A percentile compares a stretch with the other conserved stretches of the same genome.
Evolutionary conservation across 2,797 vertebrate genomes (phyloP).

Genomic region (Gymnoscopelus microlampas): DNA sequence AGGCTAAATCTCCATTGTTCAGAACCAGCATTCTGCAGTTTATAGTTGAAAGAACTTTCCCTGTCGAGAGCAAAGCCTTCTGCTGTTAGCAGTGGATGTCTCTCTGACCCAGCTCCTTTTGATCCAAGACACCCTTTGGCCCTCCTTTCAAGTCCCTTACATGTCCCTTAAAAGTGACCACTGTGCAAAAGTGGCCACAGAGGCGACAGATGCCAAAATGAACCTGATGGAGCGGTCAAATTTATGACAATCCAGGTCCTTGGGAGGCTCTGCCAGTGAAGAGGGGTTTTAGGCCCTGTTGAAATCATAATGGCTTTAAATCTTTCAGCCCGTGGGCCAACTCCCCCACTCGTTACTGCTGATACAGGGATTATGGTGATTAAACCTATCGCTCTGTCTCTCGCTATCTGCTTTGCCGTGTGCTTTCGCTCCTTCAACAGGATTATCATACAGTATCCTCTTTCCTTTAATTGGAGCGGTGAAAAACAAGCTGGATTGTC

Average conservation of each 20-base stretch:
- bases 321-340: constrained; percentile 61
- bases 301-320: constrained; percentile 71
- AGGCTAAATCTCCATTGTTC: constrained; percentile 37
- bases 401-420: constrained; percentile 42
- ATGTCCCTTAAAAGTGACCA: constrained; percentile 54
- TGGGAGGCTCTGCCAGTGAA: constrained; percentile 40
- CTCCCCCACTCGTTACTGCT: constrained; percentile 63
- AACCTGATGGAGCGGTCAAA: constrained; percentile 29
- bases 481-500: constrained; percentile 52
- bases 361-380: constrained; percentile 70
- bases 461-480: constrained; percentile 68
- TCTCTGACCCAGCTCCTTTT: constrained; percentile 59
- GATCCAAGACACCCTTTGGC: constrained; percentile 51
- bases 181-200: constrained; percentile 38
- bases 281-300: constrained; percentile 56
- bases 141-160: constrained; percentile 48
- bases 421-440: constrained; percentile 60
- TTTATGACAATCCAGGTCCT: constrained; percentile 48
- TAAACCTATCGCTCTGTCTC: constrained; percentile 59
- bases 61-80: constrained; percentile 64
- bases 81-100: constrained; percentile 43
- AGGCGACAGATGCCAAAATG: constrained; percentile 34
- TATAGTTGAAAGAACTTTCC: constrained; percentile 56
- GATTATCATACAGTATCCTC: constrained; percentile 63
- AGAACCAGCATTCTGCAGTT: constrained; percentile 57